phyloP scores from a whole-genome alignment of 2,888 invertebrate species.

The Uloborus plumipes region DNA sequence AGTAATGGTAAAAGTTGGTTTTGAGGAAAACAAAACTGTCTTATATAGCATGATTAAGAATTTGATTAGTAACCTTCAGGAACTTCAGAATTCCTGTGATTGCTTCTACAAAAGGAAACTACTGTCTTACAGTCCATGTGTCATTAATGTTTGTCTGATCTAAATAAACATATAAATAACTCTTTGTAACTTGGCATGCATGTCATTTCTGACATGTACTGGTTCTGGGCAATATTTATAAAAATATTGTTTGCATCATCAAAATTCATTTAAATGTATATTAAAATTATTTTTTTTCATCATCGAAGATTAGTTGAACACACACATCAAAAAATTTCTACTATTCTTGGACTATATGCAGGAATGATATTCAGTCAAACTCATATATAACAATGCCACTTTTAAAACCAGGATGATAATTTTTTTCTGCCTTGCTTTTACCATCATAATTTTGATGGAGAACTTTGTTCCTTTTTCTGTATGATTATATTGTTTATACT shows the following conservation, averaged over 20 bases:
- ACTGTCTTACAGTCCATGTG: slow-evolving; percentile 43
- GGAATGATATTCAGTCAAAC: too few species aligned
- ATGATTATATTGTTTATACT: too few species aligned
- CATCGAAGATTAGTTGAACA: too few species aligned
- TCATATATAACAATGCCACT: too few species aligned
- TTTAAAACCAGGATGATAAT: too few species aligned
- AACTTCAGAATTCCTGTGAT: slow-evolving; percentile 32
- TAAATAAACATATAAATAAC: slow-evolving; percentile 23
- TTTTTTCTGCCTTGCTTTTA: too few species aligned
- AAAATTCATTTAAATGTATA: background rate
- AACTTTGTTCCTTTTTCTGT: too few species aligned
- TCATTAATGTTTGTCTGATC: slow-evolving; percentile 52
- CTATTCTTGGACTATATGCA: too few species aligned
- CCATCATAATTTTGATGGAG: too few species aligned
- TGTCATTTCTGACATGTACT: slow-evolving; percentile 8
- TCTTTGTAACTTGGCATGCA: slow-evolving; percentile 13
- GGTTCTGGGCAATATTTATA: slow-evolving; percentile 22
- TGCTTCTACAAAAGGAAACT: slow-evolving; percentile 39
- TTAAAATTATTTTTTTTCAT: background rate
- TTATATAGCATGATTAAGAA: slow-evolving; percentile 35
- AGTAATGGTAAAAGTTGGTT: slow-evolving; percentile 24
- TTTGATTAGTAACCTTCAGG: slow-evolving; percentile 26
- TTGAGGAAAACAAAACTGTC: slow-evolving; percentile 22
- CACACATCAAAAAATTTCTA: too few species aligned
- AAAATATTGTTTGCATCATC: background rate